phyloP scores from a whole-genome alignment of 1,140 invertebrate species.

The Heterodera carotae region DNA sequence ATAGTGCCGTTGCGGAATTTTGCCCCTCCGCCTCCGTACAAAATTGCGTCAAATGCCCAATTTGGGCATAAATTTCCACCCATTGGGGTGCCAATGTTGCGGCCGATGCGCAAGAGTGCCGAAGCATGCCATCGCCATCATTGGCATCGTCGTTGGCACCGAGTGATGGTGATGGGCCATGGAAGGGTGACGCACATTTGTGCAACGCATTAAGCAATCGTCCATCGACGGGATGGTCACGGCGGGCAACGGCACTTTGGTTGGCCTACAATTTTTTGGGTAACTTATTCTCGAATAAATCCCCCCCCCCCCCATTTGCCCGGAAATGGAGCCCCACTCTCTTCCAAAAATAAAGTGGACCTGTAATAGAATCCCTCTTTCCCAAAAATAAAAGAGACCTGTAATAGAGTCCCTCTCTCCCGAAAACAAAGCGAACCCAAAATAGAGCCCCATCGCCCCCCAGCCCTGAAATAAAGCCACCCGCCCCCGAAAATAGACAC shows the following conservation, averaged over 20 bases:
- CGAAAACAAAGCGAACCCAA: too few species aligned
- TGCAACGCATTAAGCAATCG: neutral
- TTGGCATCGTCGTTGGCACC: neutral
- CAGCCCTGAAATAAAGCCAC: too few species aligned
- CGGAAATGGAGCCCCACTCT: too few species aligned
- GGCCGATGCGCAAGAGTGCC: neutral
- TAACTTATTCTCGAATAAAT: too few species aligned
- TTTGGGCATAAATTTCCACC: neutral
- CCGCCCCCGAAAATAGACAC: too few species aligned
- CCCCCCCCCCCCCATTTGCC: too few species aligned
- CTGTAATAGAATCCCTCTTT: too few species aligned
- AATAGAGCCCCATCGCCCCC: too few species aligned
- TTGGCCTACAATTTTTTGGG: neutral
- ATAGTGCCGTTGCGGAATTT: neutral
- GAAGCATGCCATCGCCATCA: neutral
- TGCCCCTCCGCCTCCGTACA: neutral
- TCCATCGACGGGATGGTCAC: conserved; percentile 1
- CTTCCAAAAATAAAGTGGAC: too few species aligned
- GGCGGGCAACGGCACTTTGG: conserved; percentile 3
- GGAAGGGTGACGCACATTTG: neutral
- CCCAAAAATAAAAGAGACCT: too few species aligned
- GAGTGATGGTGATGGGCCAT: neutral
- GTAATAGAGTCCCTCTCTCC: too few species aligned
- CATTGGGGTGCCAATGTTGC: neutral
- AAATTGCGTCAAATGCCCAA: conserved; percentile 5